These are phyloP conservation scores for Chloroceryle amazona DNA, from an alignment of 2,797 vertebrate genomes.

Conservation along the genomic window DNA sequence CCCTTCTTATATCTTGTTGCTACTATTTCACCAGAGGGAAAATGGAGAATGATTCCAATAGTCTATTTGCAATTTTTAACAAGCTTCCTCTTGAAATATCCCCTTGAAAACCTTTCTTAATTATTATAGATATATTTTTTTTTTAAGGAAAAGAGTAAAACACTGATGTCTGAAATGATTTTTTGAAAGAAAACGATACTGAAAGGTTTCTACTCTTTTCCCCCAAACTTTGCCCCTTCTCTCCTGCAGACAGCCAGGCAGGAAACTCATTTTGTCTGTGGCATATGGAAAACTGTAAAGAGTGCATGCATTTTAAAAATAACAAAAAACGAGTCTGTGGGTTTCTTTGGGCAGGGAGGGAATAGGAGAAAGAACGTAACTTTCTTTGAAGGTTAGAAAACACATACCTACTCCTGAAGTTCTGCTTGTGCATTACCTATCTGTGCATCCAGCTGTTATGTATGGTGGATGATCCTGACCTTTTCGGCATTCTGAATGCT, in stretches of 20 bases:
- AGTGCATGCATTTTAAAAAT: neutral
- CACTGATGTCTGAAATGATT: neutral
- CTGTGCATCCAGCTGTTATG: neutral
- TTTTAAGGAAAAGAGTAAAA: neutral
- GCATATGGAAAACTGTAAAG: neutral
- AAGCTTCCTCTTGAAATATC: neutral
- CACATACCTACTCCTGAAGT: neutral
- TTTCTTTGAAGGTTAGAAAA: constrained; percentile 9
- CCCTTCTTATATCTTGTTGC: neutral
- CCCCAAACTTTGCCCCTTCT: neutral
- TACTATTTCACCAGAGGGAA: neutral
- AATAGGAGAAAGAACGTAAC: neutral
- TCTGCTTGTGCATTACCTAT: neutral
- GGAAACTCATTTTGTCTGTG: neutral
- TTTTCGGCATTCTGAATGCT: constrained; percentile 23
- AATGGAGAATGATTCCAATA: neutral
- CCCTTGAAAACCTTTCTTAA: neutral
- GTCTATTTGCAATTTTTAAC: neutral
- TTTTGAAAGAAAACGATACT: neutral
- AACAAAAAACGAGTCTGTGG: neutral
- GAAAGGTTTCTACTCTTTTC: neutral
- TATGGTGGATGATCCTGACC: constrained; percentile 29
- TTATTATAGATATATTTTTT: too few relatives aligned
- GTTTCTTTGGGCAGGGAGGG: neutral
- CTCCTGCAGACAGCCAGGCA: neutral